Base-by-base conservation (phyloP, 2,888 invertebrate genomes). In the Apotomis turbidana region DNA sequence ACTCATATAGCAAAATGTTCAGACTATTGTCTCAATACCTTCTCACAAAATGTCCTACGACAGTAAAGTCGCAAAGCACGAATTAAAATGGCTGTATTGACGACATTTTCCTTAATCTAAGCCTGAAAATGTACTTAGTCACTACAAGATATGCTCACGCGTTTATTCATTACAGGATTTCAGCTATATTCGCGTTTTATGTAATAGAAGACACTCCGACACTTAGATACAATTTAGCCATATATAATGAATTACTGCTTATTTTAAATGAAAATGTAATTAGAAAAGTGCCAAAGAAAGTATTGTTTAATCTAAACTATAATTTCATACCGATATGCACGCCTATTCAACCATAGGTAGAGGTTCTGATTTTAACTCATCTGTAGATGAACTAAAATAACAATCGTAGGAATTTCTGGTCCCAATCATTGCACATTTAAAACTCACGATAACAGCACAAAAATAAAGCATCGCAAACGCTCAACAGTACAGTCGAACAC, bases 21-120 rank as follows among this genome's bases (percentile, higher is more conserved):
- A 49, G 27, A 49, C 63, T 13, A 64, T 54, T 64, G 54, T 38
- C 10, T 64, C 38, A 38, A 54, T 41, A 41, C 38, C 13, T 15
- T 15, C 41, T 54, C 15, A 52, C 12, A 64, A 54, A 44, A n/a
- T 5, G 10, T 15, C 38, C 41, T 41, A 9, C 52, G 44, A 54
- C 4, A 1, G 41, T 41, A 6, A 15, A 15, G 3, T 12, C 41
- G 52, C 52, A 63, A 41, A 13, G 63, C 41, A 54, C 36, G 36
- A 51, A 71, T 44, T 55, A 13, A 52, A 27, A 41, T 5, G 41
- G 54, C 58, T 6, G 44, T 44, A 8, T 9, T 9, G 12, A 9
- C 41, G 41, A 4, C 3, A 6, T 9, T 49, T 49, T 49, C 3
- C 49, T 9, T 49, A 49, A 49, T 49, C 49, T 4, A 49, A 10